These are phyloP conservation scores for Tortrix viridana DNA, from an alignment of 2,888 invertebrate species.

Conservation along the genomic window DNA sequence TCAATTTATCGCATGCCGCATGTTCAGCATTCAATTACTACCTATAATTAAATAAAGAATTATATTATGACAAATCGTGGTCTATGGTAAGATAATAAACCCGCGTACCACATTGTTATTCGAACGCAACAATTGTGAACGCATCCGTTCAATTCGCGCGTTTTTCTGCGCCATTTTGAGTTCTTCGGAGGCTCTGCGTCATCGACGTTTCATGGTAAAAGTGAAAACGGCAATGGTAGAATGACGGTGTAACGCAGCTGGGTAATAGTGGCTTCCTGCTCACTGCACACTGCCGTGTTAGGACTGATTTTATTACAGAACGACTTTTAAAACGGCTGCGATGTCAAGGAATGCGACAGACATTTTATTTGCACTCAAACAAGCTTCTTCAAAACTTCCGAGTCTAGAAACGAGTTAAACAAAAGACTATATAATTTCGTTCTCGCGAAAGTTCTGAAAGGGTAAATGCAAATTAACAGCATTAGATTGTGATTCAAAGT, in stretches of 20 bases:
- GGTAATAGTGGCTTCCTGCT: constrained; percentile 48
- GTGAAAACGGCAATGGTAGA: constrained; percentile 66
- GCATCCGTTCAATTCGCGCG: constrained; percentile 57
- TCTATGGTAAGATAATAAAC: constrained; percentile 51
- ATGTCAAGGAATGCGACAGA: constrained; percentile 8
- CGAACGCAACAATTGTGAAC: constrained; percentile 60
- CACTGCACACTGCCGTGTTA: constrained; percentile 35
- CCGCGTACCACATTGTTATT: constrained; percentile 65
- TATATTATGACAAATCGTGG: constrained; percentile 29
- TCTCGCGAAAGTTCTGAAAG: constrained; percentile 25
- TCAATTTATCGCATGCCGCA: background rate
- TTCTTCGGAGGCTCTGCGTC: constrained; percentile 60
- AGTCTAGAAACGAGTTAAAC: constrained; percentile 14
- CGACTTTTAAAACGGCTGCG: constrained; percentile 19
- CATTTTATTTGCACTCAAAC: constrained; percentile 9
- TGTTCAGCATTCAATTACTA: background rate
- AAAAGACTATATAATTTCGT: constrained; percentile 28
- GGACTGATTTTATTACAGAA: constrained; percentile 28
- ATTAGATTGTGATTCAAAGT: constrained; percentile 36
- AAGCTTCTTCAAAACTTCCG: constrained; percentile 6
- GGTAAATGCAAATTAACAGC: constrained; percentile 35
- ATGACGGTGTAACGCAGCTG: constrained; percentile 52
- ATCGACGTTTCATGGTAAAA: constrained; percentile 70
- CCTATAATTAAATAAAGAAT: background rate
- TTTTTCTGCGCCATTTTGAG: constrained; percentile 72